Evolutionary conservation across 2,113 vertebrate genomes (phyloP).

Genomic region (Microcebus tavaratra): DNA sequence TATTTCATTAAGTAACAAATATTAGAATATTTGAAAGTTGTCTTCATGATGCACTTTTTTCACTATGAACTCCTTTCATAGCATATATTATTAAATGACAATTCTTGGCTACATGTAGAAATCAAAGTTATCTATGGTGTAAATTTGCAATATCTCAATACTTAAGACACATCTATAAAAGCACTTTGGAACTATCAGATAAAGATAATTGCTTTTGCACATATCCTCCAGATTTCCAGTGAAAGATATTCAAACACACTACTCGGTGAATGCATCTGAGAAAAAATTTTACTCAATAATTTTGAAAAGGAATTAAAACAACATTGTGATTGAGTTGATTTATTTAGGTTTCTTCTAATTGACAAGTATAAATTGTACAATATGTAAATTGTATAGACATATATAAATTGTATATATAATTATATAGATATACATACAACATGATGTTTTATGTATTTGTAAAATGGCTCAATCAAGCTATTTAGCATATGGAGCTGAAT

Average conservation of each 20-base stretch:
- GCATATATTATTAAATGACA: background rate
- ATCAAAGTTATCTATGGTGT: conserved; percentile 14
- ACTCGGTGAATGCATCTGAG: background rate
- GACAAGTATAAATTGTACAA: background rate
- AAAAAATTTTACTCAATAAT: conserved; percentile 5
- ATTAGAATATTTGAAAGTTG: background rate
- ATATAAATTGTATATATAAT: background rate
- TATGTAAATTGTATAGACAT: background rate
- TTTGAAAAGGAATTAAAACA: conserved; percentile 24
- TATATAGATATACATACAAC: background rate
- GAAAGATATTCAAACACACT: background rate
- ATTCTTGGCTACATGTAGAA: background rate
- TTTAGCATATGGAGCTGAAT: background rate
- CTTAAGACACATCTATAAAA: background rate
- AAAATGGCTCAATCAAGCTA: background rate
- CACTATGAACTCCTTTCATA: background rate
- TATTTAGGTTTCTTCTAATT: background rate
- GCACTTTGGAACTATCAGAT: background rate
- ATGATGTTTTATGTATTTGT: background rate
- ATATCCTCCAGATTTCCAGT: background rate
- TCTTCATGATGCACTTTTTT: background rate
- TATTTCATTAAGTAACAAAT: background rate
- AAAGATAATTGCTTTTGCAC: background rate
- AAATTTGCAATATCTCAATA: background rate
- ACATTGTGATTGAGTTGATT: background rate